Evolutionary conservation across 1,140 invertebrate species (phyloP).

Genomic region (Rhopalosiphum padi): DNA sequence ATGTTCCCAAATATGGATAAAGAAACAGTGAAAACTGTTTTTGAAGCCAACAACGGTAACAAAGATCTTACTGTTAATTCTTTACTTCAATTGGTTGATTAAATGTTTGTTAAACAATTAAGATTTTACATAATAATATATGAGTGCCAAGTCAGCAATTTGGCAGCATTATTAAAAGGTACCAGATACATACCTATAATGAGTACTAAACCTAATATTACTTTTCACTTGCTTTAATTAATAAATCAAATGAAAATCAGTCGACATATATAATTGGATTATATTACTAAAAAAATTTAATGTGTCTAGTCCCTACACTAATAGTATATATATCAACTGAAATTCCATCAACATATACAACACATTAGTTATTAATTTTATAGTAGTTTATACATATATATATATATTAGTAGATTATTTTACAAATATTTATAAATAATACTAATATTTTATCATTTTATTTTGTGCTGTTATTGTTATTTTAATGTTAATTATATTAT

Average conservation of each 20-base stretch:
- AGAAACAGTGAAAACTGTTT: slow-evolving; percentile 89
- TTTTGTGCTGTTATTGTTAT: background rate
- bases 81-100: slow-evolving; percentile 77
- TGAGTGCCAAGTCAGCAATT: slow-evolving; percentile 22
- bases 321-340: background rate
- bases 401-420: background rate
- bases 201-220: background rate
- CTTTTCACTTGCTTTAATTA: background rate
- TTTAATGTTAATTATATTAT: slow-evolving; percentile 1
- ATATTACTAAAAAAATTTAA: background rate
- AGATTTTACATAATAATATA: background rate
- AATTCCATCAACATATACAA: background rate
- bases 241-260: background rate
- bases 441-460: background rate
- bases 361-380: background rate
- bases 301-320: background rate
- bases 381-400: background rate
- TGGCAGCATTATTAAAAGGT: background rate
- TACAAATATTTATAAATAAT: background rate
- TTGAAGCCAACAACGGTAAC: slow-evolving; percentile 87
- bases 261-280: background rate
- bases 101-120: background rate
- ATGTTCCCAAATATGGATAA: slow-evolving; percentile 96
- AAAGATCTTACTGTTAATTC: slow-evolving; percentile 91
- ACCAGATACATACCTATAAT: background rate